These are phyloP conservation scores for Mesitornis unicolor DNA, from an alignment of 2,113 vertebrate species.

Conservation along the genomic window DNA sequence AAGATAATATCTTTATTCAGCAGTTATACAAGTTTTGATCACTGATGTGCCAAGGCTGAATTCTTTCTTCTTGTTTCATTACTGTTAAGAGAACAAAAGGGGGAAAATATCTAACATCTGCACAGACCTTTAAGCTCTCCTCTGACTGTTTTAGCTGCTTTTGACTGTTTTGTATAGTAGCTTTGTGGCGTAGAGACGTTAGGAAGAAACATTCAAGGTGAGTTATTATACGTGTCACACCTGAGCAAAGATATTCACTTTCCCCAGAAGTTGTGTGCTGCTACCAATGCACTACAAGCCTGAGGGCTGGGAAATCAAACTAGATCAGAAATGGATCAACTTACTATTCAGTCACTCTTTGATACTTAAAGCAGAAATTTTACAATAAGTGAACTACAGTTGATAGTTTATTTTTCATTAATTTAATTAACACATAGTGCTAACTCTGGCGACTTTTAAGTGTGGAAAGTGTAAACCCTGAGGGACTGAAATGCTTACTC, in stretches of 20 bases:
- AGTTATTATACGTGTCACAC: neutral
- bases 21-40: conserved; percentile 13
- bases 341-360: conserved; percentile 21
- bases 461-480: neutral
- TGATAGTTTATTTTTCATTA: neutral
- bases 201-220: neutral
- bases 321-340: neutral
- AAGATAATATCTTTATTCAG: conserved; percentile 21
- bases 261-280: neutral
- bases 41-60: neutral
- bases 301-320: conserved; percentile 15
- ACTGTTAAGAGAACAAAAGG: conserved; percentile 21
- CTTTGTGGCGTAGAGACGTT: neutral
- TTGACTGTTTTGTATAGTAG: neutral
- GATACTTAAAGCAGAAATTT: neutral
- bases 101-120: neutral
- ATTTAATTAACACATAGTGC: neutral
- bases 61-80: neutral
- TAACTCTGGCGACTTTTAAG: neutral
- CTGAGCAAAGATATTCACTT: neutral
- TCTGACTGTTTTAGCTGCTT: neutral
- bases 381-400: neutral
- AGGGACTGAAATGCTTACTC: neutral
- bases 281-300: neutral
- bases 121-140: neutral